Base-by-base conservation (phyloP, 1,140 invertebrate genomes). In the Vanessa tameamea region DNA sequence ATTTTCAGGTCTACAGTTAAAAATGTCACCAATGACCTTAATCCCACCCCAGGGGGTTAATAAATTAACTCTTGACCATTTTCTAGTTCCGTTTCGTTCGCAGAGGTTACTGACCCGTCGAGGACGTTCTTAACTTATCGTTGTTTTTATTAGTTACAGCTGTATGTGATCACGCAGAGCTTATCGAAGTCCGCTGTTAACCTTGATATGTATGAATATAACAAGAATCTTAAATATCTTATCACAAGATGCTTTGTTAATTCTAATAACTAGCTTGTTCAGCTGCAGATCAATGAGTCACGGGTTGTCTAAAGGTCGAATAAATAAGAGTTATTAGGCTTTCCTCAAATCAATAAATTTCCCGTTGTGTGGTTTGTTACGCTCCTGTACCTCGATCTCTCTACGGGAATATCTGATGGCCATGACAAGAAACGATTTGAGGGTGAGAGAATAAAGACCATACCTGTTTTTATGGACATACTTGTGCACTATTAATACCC, bases 31-130 rank as follows among this genome's bases (percentile, higher is more conserved):
- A 26, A 48, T 66, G 47, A 66, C 64, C 64, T 66, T 66, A 51
- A 50, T 43, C 43, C 37, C 57, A 61, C 57, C 57, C 57, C n/a
- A 59, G 26, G 63, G 64, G 63, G 61, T 64, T 55, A 66, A 64
- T 63, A 71, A 51, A 64, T 65, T 31, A 65, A 31, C 20, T 65
- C 64, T 26, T 15, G 64, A 65, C 47, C 47, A 65, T 50, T 66
- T 66, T 66, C 64, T 13, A 66, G 57, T 61, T 61, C 57, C 57
- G 57, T 61, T 61, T 61, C 57, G 23, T 15, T 61, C 31, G 14
- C 31, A 37, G 12, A 61, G 23, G 31, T 61, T 26, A 37, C 31
- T 61, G 57, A 23, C 57, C 57, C 11, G 23, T 7, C 26, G 26
- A 61, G 26, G 57, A 31, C 55, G 55, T 3, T 16, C 0, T 37